Evolutionary conservation across 2,797 vertebrate genomes (phyloP).

Genomic region (Esox masquinongy): DNA sequence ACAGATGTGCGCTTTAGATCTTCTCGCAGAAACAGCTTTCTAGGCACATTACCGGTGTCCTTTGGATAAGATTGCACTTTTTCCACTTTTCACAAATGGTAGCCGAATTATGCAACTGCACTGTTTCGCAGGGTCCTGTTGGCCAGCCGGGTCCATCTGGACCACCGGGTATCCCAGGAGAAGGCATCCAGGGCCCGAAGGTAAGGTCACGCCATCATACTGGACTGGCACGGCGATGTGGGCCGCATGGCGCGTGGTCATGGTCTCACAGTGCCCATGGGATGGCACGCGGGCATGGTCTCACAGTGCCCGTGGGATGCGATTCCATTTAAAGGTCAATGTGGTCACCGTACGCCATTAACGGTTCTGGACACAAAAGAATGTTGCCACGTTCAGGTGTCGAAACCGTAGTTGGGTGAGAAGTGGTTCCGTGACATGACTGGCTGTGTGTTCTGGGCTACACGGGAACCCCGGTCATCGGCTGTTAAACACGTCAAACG

Average conservation of each 20-base stretch:
- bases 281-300: not conserved
- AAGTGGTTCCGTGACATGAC: not conserved
- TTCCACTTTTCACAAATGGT: not conserved
- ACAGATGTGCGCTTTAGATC: not conserved
- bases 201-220: conserved; percentile 55
- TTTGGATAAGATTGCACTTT: not conserved
- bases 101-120: not conserved
- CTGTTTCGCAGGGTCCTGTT: conserved; percentile 70
- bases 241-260: too few relatives aligned
- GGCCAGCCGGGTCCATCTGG: conserved; percentile 81
- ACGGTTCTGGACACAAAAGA: not conserved
- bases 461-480: not conserved
- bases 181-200: conserved; percentile 85
- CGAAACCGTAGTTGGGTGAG: not conserved
- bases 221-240: not conserved
- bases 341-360: not conserved
- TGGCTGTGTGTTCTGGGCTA: not conserved
- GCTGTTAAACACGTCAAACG: not conserved
- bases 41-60: not conserved
- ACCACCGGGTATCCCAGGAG: conserved; percentile 76
- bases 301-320: not conserved
- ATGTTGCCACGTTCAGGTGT: not conserved
- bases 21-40: not conserved
- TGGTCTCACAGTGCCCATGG: too few relatives aligned
- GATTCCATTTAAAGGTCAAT: not conserved